phyloP scores from a whole-genome alignment of 2,797 vertebrate species.

The Enoplosus armatus region DNA sequence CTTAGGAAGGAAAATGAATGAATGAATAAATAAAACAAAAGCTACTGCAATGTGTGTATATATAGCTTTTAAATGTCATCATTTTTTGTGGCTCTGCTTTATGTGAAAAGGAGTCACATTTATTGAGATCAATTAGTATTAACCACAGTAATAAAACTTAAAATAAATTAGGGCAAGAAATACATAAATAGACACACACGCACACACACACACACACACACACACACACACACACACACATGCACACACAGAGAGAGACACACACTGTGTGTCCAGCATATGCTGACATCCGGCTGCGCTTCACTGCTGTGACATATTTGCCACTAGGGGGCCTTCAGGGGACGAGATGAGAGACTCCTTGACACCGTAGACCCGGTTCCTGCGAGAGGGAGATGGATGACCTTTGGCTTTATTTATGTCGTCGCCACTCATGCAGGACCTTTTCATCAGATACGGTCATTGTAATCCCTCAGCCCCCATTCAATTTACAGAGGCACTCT shows the following conservation, averaged over 20 bases:
- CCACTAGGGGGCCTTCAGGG: constrained; percentile 60
- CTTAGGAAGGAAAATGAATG: background rate
- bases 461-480: constrained; percentile 84
- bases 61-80: too few relatives aligned
- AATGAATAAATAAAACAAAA: background rate
- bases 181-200: too few relatives aligned
- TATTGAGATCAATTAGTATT: background rate
- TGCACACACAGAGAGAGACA: too few relatives aligned
- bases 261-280: too few relatives aligned
- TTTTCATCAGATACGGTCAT: constrained; percentile 82
- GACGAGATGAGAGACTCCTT: constrained; percentile 35
- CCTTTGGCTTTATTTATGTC: constrained; percentile 85
- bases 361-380: constrained; percentile 32
- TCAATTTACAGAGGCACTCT: constrained; percentile 84
- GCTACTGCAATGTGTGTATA: too few relatives aligned
- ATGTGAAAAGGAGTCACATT: background rate
- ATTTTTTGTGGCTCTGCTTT: background rate
- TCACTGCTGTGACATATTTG: constrained; percentile 39
- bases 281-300: constrained; percentile 39
- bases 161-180: background rate
- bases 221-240: too few relatives aligned
- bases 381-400: constrained; percentile 73
- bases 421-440: constrained; percentile 75
- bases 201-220: too few relatives aligned
- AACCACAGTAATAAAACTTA: background rate